Percentiles rank a stretch among this genome's conserved stretches.
These are phyloP conservation scores for Drosophila anomelani DNA, from an alignment of 2,888 invertebrate species.

Conservation along the genomic window DNA sequence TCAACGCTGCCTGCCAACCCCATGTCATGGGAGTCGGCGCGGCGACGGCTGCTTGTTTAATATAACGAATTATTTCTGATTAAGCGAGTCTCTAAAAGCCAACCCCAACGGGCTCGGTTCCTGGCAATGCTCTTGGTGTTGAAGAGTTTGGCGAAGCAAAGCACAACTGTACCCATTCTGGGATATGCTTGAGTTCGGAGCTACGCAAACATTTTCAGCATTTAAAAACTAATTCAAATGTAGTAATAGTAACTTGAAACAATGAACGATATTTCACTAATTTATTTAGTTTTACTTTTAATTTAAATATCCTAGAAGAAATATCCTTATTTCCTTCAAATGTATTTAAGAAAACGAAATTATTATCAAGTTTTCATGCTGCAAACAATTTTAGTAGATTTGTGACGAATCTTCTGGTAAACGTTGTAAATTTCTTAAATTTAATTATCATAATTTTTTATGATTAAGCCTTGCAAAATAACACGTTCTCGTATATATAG, in stretches of 20 bases:
- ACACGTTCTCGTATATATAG: neutral
- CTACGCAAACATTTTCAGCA: no score
- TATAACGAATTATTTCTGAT: conserved; percentile 76
- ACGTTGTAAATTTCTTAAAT: neutral
- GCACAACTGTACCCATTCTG: conserved; percentile 17
- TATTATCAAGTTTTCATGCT: no score
- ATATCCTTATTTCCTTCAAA: no score
- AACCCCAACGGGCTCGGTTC: conserved; percentile 9
- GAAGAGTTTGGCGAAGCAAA: neutral
- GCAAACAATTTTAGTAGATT: neutral
- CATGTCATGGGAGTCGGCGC: conserved; percentile 6
- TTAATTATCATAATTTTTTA: neutral
- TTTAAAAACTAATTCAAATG: neutral
- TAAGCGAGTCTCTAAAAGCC: conserved; percentile 44
- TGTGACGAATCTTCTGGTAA: neutral
- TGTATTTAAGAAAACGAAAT: no score
- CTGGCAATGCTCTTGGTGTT: neutral
- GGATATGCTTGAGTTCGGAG: neutral
- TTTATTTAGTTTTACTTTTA: neutral
- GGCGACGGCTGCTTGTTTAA: conserved; percentile 60
- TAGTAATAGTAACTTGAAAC: neutral
- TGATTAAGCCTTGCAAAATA: neutral
- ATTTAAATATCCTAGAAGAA: no score
- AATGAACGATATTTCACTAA: neutral
- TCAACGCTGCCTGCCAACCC: conserved; percentile 25